These are phyloP conservation scores for Solenodon paradoxus DNA, from an alignment of 2,113 vertebrate genomes.

Conservation along the genomic window DNA sequence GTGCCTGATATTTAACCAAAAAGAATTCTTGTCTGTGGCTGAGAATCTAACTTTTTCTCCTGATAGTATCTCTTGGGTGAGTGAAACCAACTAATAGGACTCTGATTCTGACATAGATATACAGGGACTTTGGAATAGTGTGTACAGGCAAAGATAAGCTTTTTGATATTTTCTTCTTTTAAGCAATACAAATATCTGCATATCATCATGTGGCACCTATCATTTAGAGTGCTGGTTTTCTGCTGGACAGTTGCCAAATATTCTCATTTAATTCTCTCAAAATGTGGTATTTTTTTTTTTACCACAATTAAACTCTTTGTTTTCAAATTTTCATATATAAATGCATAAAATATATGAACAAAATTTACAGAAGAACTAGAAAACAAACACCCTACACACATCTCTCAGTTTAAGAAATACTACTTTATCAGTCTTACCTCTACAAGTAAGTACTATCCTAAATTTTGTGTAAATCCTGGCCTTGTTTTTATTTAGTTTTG, in stretches of 20 bases:
- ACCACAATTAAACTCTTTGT: conserved; percentile 1
- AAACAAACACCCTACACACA: neutral
- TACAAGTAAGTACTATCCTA: neutral
- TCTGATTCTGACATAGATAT: neutral
- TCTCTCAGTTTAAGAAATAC: neutral
- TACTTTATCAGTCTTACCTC: neutral
- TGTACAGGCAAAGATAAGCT: neutral
- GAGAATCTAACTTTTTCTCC: neutral
- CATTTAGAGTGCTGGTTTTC: conserved; percentile 1
- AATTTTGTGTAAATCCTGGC: neutral
- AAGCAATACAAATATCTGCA: neutral
- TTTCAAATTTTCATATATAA: conserved; percentile 1
- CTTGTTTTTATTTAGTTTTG: neutral
- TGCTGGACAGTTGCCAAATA: neutral
- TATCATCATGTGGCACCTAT: neutral
- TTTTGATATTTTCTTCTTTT: conserved; percentile 4
- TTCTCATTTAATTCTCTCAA: conserved; percentile 11
- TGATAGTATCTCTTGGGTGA: neutral
- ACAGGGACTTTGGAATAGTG: neutral
- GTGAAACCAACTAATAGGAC: neutral
- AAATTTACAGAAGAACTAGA: neutral
- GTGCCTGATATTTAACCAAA: neutral
- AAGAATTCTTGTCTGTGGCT: neutral
- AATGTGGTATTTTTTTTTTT: neutral
- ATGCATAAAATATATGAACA: neutral